Evolutionary conservation across 2,888 invertebrate species (phyloP).

Genomic region (Melinopterus prodromus): DNA sequence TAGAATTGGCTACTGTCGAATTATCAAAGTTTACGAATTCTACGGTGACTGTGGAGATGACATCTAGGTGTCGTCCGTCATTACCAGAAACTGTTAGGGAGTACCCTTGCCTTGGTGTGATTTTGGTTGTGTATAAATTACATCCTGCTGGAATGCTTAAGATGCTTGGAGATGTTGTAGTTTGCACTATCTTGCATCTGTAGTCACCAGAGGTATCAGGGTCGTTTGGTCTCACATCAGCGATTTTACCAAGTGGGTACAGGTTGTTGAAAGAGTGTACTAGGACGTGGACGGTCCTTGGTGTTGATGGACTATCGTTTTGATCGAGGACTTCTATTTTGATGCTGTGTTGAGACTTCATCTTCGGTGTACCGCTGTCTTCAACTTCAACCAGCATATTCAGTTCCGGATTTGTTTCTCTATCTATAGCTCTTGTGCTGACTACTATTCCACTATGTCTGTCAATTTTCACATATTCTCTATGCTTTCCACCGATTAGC

Average conservation of each 20-base stretch:
- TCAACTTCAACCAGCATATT: conserved; percentile 84
- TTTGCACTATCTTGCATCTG: conserved; percentile 79
- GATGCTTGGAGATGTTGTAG: conserved; percentile 67
- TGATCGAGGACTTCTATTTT: conserved; percentile 82
- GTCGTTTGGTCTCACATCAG: conserved; percentile 92
- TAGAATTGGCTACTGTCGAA: conserved; percentile 81
- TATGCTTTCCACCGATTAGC: conserved; percentile 80
- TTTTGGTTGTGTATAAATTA: conserved; percentile 77
- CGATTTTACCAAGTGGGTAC: conserved; percentile 84
- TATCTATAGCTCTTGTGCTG: conserved; percentile 81
- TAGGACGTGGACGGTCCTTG: conserved; percentile 82
- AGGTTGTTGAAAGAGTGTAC: conserved; percentile 80
- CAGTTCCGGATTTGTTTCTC: conserved; percentile 80
- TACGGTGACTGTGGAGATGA: conserved; percentile 85
- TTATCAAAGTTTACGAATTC: conserved; percentile 85
- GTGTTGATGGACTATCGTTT: conserved; percentile 89
- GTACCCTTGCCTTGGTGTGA: conserved; percentile 77
- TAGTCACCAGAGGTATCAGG: conserved; percentile 91
- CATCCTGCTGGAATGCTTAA: conserved; percentile 80
- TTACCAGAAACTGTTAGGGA: conserved; percentile 85
- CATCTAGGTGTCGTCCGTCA: conserved; percentile 88
- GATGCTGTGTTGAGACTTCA: conserved; percentile 82
- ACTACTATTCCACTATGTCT: conserved; percentile 81
- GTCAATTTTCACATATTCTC: conserved; percentile 78
- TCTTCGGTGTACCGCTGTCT: conserved; percentile 85